These are phyloP conservation scores for Passer montanus DNA, from an alignment of 2,113 vertebrate genomes.

Conservation along the genomic window DNA sequence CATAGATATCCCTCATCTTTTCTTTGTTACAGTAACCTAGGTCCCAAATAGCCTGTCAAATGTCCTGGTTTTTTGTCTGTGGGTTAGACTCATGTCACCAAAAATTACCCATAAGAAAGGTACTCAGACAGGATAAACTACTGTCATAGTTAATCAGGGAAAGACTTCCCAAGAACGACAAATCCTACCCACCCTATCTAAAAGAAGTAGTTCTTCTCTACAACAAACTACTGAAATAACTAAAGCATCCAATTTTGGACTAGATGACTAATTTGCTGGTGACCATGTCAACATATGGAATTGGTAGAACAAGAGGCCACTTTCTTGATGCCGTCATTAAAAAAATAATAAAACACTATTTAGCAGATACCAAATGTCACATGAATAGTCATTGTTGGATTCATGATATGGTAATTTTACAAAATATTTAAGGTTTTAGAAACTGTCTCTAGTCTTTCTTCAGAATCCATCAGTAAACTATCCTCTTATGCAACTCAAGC, in stretches of 20 bases:
- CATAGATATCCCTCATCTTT: background rate
- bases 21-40: background rate
- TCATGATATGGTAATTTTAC: background rate
- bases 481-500: background rate
- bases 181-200: background rate
- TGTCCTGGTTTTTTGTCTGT: background rate
- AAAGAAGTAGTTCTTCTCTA: background rate
- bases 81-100: background rate
- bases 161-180: background rate
- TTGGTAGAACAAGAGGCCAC: background rate
- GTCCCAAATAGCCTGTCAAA: background rate
- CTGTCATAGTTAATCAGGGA: background rate
- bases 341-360: background rate
- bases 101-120: background rate
- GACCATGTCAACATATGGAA: background rate
- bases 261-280: background rate
- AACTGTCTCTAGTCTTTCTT: background rate
- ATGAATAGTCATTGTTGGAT: background rate
- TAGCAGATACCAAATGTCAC: background rate
- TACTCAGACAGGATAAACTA: background rate
- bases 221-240: background rate
- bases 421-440: background rate
- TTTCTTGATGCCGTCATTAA: background rate
- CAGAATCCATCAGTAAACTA: background rate
- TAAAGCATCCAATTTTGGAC: background rate